These are phyloP conservation scores for Salvelinus sp. DNA, from an alignment of 2,113 vertebrate species.

Conservation along the genomic window DNA sequence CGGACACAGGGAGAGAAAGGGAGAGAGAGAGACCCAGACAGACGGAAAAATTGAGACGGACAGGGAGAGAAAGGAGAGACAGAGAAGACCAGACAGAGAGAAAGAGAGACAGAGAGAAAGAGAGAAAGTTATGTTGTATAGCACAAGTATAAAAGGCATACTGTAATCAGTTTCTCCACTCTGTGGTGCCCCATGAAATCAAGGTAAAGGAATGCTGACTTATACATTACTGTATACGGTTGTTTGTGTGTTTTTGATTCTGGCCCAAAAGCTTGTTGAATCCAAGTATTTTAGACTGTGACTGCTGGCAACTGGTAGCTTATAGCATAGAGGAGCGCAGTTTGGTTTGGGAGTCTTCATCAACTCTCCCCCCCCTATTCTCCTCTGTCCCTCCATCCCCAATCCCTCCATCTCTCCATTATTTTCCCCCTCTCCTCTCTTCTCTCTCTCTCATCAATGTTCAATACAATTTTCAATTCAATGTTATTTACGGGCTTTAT, in stretches of 20 bases:
- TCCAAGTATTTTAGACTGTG: conserved; percentile 66
- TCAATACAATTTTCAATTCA: no score
- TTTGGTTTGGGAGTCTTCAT: conserved; percentile 19
- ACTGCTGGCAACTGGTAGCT: conserved; percentile 71
- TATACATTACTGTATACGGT: not conserved
- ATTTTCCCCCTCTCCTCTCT: not conserved
- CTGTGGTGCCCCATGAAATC: not conserved
- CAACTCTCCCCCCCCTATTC: not conserved
- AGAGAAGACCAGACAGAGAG: not conserved
- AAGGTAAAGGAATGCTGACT: conserved; percentile 8
- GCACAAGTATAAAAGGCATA: not conserved
- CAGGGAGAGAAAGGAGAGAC: no score
- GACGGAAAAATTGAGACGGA: no score
- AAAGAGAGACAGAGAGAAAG: no score
- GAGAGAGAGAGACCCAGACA: no score
- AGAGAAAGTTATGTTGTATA: not conserved
- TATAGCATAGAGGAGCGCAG: conserved; percentile 38
- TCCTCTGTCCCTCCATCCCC: not conserved
- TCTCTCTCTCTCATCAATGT: conserved; percentile 29
- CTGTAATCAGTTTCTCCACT: not conserved
- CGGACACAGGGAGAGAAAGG: no score
- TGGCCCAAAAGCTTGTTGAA: conserved; percentile 38
- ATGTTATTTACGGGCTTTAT: no score
- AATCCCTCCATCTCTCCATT: conserved; percentile 23
- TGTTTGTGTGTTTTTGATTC: conserved; percentile 46